A percentile compares a stretch with the other conserved stretches of the same genome.
Evolutionary conservation across 2,113 vertebrate species (phyloP).

Genomic region (Eretmochelys imbricata): DNA sequence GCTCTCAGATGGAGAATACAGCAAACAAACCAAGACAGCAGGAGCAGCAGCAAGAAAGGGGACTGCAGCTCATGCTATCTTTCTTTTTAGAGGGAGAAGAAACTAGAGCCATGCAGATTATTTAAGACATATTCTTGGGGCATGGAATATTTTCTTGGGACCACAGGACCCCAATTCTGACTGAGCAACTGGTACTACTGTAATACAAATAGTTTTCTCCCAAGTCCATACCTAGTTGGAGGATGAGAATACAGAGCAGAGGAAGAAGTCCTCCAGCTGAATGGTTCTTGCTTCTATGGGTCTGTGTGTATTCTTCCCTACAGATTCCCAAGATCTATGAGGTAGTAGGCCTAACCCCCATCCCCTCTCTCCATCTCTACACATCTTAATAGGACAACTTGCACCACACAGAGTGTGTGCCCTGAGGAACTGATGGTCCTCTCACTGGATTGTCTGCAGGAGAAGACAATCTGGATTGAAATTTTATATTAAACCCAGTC

Average conservation of each 20-base stretch:
- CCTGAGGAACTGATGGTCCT: background rate
- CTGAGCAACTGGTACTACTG: background rate
- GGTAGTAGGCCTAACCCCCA: background rate
- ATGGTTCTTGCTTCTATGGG: background rate
- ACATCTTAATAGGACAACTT: too few species aligned
- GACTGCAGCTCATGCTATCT: background rate
- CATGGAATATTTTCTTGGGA: background rate
- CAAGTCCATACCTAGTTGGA: background rate
- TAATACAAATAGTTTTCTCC: background rate
- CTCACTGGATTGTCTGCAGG: background rate
- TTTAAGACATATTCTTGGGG: conserved; percentile 16
- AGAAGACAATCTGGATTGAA: conserved; percentile 31
- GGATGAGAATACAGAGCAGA: background rate
- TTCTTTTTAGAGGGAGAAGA: background rate
- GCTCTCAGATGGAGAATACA: conserved; percentile 27
- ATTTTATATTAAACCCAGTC: conserved; percentile 30
- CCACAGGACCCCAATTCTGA: background rate
- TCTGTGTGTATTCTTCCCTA: background rate
- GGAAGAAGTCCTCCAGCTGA: background rate
- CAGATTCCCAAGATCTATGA: background rate
- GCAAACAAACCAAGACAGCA: conserved; percentile 26
- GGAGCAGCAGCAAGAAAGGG: background rate
- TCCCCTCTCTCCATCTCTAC: background rate
- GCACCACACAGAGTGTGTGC: background rate
- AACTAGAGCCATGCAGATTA: background rate